Base-by-base conservation (phyloP, 2,113 vertebrate genomes). In the Himantopus leucocephalus region DNA sequence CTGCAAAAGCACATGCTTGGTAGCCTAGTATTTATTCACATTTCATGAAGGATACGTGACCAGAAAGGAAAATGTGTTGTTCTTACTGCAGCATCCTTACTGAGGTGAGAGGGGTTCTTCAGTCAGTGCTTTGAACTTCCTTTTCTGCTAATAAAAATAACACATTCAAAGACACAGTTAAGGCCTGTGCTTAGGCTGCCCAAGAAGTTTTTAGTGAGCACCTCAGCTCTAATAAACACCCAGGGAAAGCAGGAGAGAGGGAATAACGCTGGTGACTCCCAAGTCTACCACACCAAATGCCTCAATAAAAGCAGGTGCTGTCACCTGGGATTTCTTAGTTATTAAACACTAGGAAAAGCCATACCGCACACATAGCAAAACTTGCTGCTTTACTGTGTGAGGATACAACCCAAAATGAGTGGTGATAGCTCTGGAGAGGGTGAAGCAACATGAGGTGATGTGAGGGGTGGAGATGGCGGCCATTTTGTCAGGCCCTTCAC, bases 391-490 rank as follows among this genome's bases (percentile, higher is more conserved):
- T 58, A n/a, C 6, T 3, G 3, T 4, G 10, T 32, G 52, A 85
- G 1, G 5, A 35, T 12, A 26, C 0, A 3, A n/a, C 3, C 14
- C 15, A 59, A 55, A 32, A 5, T 1, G 2, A 41, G 18, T 1
- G 19, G 9, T 8, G 35, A 39, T 26, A 22, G 27, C 26, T 66
- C 35, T 7, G 6, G 35, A 56, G 39, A 48, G 14, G 10, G 4
- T 0, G 1, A 64, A 27, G 41, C 5, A 3, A 29, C 0, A 0
- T 5, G 29, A 50, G 29, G 29, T 0, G 1, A 19, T 1, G 1
- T 35, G 79, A 72, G n/a, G 37, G 24, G 14, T 62, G 10, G 39
- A 13, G 2, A 6, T 0, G 45, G 55, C 0, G 0, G 48, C 63
- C 77, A 56, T 84, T 72, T 89, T 41, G 16, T 47, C 23, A 0